Evolutionary conservation across 2,888 invertebrate species (phyloP), one percentile per base, ranked within the genome.

Genomic region (Iselma pallidipennis): DNA sequence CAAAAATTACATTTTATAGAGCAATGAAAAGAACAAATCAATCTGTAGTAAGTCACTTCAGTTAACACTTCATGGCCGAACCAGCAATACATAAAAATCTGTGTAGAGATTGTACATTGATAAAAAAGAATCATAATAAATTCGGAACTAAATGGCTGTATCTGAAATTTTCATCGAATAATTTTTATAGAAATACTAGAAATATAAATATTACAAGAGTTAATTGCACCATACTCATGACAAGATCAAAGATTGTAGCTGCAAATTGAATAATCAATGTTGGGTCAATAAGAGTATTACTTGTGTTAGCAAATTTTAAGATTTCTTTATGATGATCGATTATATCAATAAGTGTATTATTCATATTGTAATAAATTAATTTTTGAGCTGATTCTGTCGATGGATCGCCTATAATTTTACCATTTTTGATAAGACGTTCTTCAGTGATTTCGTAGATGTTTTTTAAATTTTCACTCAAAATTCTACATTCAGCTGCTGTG

Each of bases 401-500:
- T n/a, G n/a, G n/a, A n/a, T n/a, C n/a, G n/a, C n/a, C n/a, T n/a
- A 7, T 37, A 14, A 37, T 19, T 42, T 9, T 1, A 1, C 19
- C 7, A 10, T 19, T 3, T 16, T 19, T 4, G 2, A 42, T 6
- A 2, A 42, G 6, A 9, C 2, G 0, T 19, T 42, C 9, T 42
- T 19, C 19, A 9, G 42, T 42, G 9, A 42, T 3, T 19, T 16
- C 10, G 9, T 19, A 19, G 16, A 42, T 23, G 10, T 55, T 53
- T 12, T 19, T 49, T 29, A 71, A 37, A 26, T 63, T 60, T 4
- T 64, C 48, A 33, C 66, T 64, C 10, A 71, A 50, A 6, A 71
- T 25, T 48, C 66, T 66, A 29, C 68, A 70, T 28, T 71, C 67
- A 26, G 66, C 48, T 5, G 67, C 63, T 49, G 66, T 52, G 25